These are phyloP conservation scores for Crypturellus undulatus DNA, from an alignment of 2,113 vertebrate species.

Conservation along the genomic window DNA sequence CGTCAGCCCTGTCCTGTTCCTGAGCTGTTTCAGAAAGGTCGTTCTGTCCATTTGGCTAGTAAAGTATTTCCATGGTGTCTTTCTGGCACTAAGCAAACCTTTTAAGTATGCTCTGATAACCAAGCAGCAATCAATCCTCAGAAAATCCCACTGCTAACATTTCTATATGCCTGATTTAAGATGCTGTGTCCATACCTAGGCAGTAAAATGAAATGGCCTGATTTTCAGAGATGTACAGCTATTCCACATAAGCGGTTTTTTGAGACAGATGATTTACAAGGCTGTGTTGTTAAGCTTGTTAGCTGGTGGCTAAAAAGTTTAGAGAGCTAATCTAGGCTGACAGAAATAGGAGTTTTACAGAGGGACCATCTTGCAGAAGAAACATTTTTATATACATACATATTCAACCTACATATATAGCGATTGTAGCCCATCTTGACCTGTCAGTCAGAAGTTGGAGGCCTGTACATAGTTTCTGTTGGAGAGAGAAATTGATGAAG, in stretches of 20 bases:
- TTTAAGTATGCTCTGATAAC: not conserved
- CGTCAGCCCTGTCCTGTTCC: rapidly evolving
- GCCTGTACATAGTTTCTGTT: not conserved
- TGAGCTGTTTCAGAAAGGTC: not conserved
- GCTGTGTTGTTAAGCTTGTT: slow-evolving; percentile 27
- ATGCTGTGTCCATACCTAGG: not conserved
- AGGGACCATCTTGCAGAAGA: not conserved
- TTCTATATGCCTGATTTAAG: slow-evolving; percentile 19
- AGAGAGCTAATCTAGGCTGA: slow-evolving; percentile 40
- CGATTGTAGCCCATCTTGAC: not conserved
- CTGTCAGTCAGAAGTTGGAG: not conserved
- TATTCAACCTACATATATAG: not conserved
- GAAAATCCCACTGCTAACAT: slow-evolving; percentile 14
- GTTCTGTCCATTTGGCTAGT: not conserved
- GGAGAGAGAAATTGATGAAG: not conserved
- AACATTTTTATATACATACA: not conserved
- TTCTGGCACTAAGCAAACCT: not conserved
- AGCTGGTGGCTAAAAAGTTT: slow-evolving; percentile 31
- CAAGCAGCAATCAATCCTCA: not conserved
- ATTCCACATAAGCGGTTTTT: not conserved
- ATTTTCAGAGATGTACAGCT: slow-evolving; percentile 21
- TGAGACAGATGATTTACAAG: slow-evolving; percentile 52
- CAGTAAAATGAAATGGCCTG: slow-evolving; percentile 39
- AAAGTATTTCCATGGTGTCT: not conserved
- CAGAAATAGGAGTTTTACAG: slow-evolving; percentile 16